These are phyloP conservation scores for Anneissia japonica DNA, from an alignment of 35 echinoderm and acorn worm species.

Conservation along the genomic window DNA sequence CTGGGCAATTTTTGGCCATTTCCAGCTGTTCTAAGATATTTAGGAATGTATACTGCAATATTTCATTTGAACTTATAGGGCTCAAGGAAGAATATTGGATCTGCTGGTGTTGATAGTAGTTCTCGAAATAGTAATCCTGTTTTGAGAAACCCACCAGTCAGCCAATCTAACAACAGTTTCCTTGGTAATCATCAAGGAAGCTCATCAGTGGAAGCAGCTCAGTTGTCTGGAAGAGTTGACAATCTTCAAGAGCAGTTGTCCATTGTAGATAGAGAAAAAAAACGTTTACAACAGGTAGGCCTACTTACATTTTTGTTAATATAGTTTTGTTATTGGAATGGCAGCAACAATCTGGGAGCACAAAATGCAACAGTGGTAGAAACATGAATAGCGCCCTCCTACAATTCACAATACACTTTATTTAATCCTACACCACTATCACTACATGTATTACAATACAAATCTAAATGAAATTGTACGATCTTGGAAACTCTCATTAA, in stretches of 20 bases:
- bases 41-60: too few species aligned
- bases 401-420: too few species aligned
- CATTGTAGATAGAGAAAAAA: constrained; percentile 60
- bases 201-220: not conserved
- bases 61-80: not conserved
- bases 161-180: not conserved
- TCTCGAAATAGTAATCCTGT: not conserved
- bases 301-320: not conserved
- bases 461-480: too few species aligned
- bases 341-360: not conserved
- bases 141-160: not conserved
- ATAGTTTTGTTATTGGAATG: not conserved
- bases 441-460: too few species aligned
- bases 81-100: not conserved
- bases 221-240: constrained; percentile 14
- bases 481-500: too few species aligned
- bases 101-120: not conserved
- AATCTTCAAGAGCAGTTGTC: constrained; percentile 64
- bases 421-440: too few species aligned
- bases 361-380: too few species aligned
- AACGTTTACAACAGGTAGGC: constrained; percentile 56
- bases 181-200: not conserved
- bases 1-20: too few species aligned
- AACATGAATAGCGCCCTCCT: too few species aligned
- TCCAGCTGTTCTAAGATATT: too few species aligned